Evolutionary conservation across 2,113 vertebrate genomes (phyloP), one percentile per base, ranked within the genome.

Genomic region (Tenrec ecaudatus): DNA sequence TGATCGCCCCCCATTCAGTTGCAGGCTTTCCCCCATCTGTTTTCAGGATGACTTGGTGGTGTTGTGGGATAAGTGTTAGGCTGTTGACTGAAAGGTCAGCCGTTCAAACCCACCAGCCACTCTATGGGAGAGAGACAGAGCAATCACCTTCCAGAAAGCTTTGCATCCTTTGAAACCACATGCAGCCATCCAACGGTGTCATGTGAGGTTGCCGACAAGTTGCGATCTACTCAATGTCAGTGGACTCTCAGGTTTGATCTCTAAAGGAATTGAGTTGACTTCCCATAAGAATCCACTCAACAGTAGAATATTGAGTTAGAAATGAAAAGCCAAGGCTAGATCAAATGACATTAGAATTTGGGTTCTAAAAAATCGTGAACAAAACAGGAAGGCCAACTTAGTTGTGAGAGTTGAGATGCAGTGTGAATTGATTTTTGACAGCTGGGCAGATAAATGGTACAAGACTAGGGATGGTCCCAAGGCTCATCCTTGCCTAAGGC

Each of bases 361-460:
- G 38, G 22, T 83, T 40, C 27, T 20, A 1, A 40, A 31, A 89
- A 78, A 20, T 5, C 22, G 29, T 53, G 25, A 88, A 20, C 58
- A 86, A 38, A 78, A 40, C 3, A 43, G 31, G 20, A 60, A 79
- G 11, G 31, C 69, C 57, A 82, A 36, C 17, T 66, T 75, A 29
- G 20, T 27, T 71, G 47, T n/a, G n/a, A 53, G 19, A 79, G 19
- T 11, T 82, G 43, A 86, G n/a, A 75, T 20, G 43, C 22, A 84
- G 64, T 80, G 93, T 86, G n/a, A 91, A 75, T 22, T 62, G 19
- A 40, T 79, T 88, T n/a, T 86, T 66, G 73, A 40, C 14, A 79
- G 47, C 2, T 17, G 57, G 31, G 22, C 38, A 8, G 60, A 23
- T 80, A 86, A 66, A 78, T 25, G 12, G 2, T 10, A 16, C 1